Base-by-base conservation (phyloP, 2,113 vertebrate species). In the Bujurquina vittata region DNA sequence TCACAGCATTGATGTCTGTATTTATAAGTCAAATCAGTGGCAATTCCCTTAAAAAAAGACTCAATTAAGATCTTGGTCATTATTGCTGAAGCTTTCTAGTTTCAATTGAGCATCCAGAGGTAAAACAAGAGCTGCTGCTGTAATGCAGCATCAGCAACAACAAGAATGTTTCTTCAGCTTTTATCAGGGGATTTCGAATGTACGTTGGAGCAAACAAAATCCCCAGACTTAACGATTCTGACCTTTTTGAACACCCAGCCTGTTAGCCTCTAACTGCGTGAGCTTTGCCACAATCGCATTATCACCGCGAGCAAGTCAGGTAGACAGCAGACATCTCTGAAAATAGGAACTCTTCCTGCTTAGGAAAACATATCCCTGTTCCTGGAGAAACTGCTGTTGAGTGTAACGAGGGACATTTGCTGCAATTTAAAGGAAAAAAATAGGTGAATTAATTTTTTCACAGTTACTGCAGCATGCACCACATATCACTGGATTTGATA, bases 341-440 rank as follows among this genome's bases (percentile, higher is more conserved):
- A 57, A 57, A 79, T 46, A 31, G 60, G 83, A 73, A 40, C 52
- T 29, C 58, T 59, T 84, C 58, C 76, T 52, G 73, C 35, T 56
- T 11, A 58, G 37, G 43, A 18, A 73, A 31, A 43, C 58, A 84
- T 86, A 85, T 58, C 86, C 79, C 69, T 18, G 58, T 55, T 85
- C 78, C 62, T 67, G 26, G 54, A 87, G 57, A 90, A 91, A 87
- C 31, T 31, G 52, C 23, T 84, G 46, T 11, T 75, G n/a, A 29
- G 74, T 18, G 29, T 61, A 84, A 90, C 61, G 78, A 85, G 73
- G 77, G 17, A 1, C 2, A 12, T 11, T 40, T 6, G 20, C n/a
- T 69, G 52, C 3, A 6, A 46, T 46, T 46, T 2, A 12, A 43
- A 43, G 11, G 12, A 43, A 18, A 26, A 17, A 52, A 29, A 69